Base-by-base conservation (phyloP, 2,113 vertebrate genomes). In the Porphyrio hochstetteri region DNA sequence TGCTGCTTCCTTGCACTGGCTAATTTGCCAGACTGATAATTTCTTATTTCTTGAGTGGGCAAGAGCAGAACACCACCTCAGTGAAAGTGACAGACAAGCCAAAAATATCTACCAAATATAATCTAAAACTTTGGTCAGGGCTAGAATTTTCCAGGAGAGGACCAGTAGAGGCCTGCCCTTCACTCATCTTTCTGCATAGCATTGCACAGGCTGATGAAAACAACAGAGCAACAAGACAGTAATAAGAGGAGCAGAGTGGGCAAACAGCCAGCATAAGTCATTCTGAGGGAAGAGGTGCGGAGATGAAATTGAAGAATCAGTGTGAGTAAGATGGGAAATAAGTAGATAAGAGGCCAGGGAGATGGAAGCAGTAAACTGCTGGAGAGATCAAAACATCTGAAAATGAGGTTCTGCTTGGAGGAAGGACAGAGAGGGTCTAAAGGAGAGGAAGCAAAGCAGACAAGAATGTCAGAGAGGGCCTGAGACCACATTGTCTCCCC, bases 131-230 rank as follows among this genome's bases (percentile, higher is more conserved):
- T 21, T 85, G 40, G 9, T 36, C 53, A 82, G 52, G 31, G 59
- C 67, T 94, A 91, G 81, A 93, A 88, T 84, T 68, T 95, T 92
- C 78, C 55, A 77, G 69, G 74, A 92, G 28, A 86, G 74, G 9
- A 91, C 77, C 65, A 61, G 64, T 31, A 72, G 42, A 83, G 1
- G 8, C 36, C 60, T 86, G 60, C 35, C 68, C 44, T 91, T 94
- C 77, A 72, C 28, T 81, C 60, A 86, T 91, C 65, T 82, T 82
- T 75, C 77, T 38, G 57, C 86, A 78, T 46, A 61, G 80, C 40
- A 65, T 50, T 89, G 80, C 65, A 94, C 72, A 94, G 50, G 67
- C 46, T 77, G 35, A 92, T 89, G 88, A 96, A 92, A 83, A 92
- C 68, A 86, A 83, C 33, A 48, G 70, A 95, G 67, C 50, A 91